A percentile compares a stretch with the other conserved stretches of the same genome.
Evolutionary conservation across 2,113 vertebrate species (phyloP).

Genomic region (Pangasianodon hypophthalmus): DNA sequence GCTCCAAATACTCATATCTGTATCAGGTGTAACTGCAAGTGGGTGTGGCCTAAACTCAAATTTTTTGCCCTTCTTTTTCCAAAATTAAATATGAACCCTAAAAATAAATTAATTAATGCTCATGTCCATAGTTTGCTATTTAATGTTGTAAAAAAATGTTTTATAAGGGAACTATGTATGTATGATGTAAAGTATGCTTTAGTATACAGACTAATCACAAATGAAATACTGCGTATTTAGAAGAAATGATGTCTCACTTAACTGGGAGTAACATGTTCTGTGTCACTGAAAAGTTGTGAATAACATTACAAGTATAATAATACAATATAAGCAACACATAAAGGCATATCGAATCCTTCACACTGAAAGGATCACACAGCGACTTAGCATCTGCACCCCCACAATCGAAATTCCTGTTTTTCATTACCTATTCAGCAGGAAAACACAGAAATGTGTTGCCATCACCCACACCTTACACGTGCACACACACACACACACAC

Average conservation of each 20-base stretch:
- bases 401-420: slow-evolving; percentile 42
- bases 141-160: too few species aligned
- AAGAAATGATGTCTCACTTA: background rate
- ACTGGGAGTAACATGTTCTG: background rate
- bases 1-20: too few species aligned
- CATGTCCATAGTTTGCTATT: background rate
- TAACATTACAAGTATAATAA: too few species aligned
- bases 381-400: background rate
- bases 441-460: slow-evolving; percentile 9
- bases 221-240: background rate
- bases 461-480: background rate
- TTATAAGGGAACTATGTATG: background rate
- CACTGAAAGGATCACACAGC: slow-evolving; percentile 36
- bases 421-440: slow-evolving; percentile 1
- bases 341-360: slow-evolving; percentile 37
- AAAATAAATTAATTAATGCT: too few species aligned
- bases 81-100: too few species aligned
- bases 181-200: too few species aligned
- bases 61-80: too few species aligned
- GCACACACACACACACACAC: background rate
- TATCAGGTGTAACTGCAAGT: too few species aligned
- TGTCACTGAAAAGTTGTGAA: background rate
- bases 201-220: background rate
- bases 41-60: too few species aligned
- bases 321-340: background rate